Evolutionary conservation across 1,140 invertebrate species (phyloP), one percentile per base, ranked within the genome.

Genomic region (Cherax destructor): DNA sequence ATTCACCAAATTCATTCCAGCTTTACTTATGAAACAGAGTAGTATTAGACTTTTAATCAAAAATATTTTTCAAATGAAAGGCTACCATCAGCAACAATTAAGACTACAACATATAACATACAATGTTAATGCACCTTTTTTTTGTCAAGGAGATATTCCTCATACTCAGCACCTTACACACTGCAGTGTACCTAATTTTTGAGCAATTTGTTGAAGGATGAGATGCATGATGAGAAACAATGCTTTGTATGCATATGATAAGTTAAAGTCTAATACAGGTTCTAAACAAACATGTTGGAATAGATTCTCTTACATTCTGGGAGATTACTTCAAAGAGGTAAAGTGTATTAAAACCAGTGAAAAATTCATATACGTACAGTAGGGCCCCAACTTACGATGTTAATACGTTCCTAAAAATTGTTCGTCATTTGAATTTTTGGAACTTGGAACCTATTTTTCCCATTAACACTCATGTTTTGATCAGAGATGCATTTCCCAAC

Each of bases 181-280:
- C 21, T 69, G 65, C 16, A 1, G 69, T 74, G n/a, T 30, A 74
- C 24, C 24, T 30, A 74, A 30, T 74, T 5, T n/a, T 74, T 74
- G 69, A 74, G 69, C 69, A 74, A 74, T 74, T 30, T 74, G 69
- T 30, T 74, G 69, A 21, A 24, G 30, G n/a, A 74, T 69, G 65
- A 11, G 18, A 74, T 74, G 69, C 24, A 74, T 74, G 69, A 74
- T 74, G 69, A 11, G n/a, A 74, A 30, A 16, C 30, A 24, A 30
- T 24, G 69, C 69, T 74, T 24, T 10, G n/a, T 7, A 74, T 10
- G 21, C 30, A 74, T 5, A 65, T 65, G 61, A 21, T 13, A 16
- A 18, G 5, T 21, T 16, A 2, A 3, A 21, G 61, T 65, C 21
- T 74, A 74, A 74, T 74, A n/a, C 7, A 30, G 7, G 7, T 5